Evolutionary conservation across 1,140 invertebrate species (phyloP).

Genomic region (Zaprionus nigranus): DNA sequence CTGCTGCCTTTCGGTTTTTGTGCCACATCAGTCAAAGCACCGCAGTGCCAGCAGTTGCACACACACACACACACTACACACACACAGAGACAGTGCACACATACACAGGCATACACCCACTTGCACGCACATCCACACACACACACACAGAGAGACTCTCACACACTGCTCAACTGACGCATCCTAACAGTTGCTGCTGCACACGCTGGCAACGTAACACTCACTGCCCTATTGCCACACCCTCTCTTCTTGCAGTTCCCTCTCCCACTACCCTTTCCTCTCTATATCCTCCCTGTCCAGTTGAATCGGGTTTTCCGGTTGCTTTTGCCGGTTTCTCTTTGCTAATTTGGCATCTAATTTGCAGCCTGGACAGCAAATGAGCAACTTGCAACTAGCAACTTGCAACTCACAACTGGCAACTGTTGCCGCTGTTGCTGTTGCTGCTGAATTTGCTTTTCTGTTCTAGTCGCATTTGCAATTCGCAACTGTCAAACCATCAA

Average conservation of each 20-base stretch:
- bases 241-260: background rate
- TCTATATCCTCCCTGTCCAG: background rate
- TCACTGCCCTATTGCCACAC: background rate
- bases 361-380: conserved; percentile 69
- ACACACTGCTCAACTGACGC: conserved; percentile 4
- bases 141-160: background rate
- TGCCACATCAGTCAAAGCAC: conserved; percentile 76
- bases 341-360: conserved; percentile 80
- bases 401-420: conserved; percentile 35
- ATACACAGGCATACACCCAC: conserved; percentile 3
- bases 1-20: conserved; percentile 48
- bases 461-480: conserved; percentile 25
- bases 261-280: background rate
- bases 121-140: background rate
- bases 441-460: conserved; percentile 51
- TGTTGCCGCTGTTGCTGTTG: conserved; percentile 16
- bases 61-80: conserved; percentile 6
- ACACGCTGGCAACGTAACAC: conserved; percentile 43
- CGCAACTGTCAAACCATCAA: conserved; percentile 65
- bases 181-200: conserved; percentile 26
- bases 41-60: conserved; percentile 63
- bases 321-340: conserved; percentile 70
- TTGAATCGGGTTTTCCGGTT: conserved; percentile 18
- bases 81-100: background rate
- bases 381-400: conserved; percentile 42